Conservation (phyloP, 2,797 vertebrate species). For the Argya squamiceps region DNA sequence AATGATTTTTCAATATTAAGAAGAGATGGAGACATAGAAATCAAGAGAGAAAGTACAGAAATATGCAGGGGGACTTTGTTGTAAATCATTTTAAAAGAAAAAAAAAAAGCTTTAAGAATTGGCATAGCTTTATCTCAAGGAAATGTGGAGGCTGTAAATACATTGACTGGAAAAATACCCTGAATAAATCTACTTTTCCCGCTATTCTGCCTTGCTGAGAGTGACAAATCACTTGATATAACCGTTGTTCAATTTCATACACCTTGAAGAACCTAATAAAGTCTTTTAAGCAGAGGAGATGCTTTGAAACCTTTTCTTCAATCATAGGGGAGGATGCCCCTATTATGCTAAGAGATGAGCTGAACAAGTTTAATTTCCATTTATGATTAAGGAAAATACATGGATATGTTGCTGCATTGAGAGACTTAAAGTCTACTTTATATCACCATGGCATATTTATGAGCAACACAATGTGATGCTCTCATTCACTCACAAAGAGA, state of each 20-base stretch:
- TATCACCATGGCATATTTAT: background rate
- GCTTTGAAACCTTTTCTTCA: background rate
- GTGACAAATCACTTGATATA: background rate
- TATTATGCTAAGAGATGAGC: background rate
- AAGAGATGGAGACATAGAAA: background rate
- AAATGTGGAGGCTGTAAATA: conserved; percentile 2
- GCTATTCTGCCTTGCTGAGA: background rate
- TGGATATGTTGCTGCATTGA: background rate
- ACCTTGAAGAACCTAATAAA: background rate
- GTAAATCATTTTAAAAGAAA: background rate
- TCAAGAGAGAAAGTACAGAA: background rate
- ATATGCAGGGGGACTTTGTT: background rate
- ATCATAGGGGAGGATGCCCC: background rate
- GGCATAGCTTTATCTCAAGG: background rate
- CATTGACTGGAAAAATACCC: background rate
- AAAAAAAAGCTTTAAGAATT: background rate
- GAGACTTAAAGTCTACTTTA: background rate
- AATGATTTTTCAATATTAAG: background rate
- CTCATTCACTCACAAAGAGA: background rate
- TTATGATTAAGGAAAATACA: background rate
- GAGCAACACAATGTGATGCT: background rate
- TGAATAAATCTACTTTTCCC: background rate
- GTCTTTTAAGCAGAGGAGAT: background rate
- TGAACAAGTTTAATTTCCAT: background rate
- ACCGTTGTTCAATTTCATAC: background rate